Conservation (phyloP, 2,888 invertebrate species). For the Stenotaenia linearis region DNA sequence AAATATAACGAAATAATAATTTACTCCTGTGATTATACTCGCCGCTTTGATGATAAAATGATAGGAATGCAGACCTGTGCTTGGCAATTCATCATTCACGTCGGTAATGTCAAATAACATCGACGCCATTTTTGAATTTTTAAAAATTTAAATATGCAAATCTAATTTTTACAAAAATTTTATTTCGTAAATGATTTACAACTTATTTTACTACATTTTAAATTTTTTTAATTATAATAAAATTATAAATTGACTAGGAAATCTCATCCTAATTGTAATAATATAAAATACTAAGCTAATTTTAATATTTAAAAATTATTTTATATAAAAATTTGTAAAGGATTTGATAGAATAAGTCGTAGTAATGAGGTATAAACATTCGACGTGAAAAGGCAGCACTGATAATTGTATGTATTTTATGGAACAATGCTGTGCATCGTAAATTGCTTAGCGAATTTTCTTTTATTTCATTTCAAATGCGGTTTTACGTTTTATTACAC, state of each 20-base stretch:
- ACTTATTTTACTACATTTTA: neutral
- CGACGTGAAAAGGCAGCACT: too few relatives aligned
- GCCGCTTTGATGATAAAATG: neutral
- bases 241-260: neutral
- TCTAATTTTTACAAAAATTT: neutral
- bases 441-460: neutral
- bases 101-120: neutral
- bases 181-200: neutral
- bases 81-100: neutral
- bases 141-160: neutral
- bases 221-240: too few relatives aligned
- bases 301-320: too few relatives aligned
- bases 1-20: neutral
- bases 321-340: too few relatives aligned
- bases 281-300: too few relatives aligned
- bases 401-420: too few relatives aligned
- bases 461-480: neutral
- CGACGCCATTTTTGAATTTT: neutral
- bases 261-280: neutral
- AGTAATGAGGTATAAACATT: too few relatives aligned
- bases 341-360: too few relatives aligned
- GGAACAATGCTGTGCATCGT: constrained; percentile 36
- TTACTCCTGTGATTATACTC: neutral
- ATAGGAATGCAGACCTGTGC: neutral
- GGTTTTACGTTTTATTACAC: constrained; percentile 21